phyloP scores from a whole-genome alignment of 2,113 vertebrate species.

The Bos javanicus region DNA sequence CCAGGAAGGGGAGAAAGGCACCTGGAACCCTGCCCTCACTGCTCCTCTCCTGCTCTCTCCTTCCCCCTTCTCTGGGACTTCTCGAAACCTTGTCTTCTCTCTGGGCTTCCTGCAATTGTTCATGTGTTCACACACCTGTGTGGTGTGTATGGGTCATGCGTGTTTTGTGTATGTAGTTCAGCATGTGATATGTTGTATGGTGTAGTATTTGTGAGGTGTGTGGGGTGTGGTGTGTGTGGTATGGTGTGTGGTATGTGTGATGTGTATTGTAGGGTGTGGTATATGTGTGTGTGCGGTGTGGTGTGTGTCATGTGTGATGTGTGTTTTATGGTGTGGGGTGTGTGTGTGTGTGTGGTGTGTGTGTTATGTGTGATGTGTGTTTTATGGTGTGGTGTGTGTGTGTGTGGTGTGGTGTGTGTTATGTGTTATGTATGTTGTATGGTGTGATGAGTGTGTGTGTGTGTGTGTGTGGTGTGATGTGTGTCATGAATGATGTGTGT shows the following conservation, averaged over 20 bases:
- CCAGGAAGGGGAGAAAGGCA: no score
- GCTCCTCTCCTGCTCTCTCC: not conserved
- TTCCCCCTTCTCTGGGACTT: not conserved
- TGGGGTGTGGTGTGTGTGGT: not conserved
- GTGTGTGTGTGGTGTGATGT: not conserved
- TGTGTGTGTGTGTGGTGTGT: not conserved
- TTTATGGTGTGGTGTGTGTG: not conserved
- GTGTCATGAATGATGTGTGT: not conserved
- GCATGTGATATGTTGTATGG: not conserved
- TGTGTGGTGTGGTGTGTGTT: not conserved
- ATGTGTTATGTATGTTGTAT: not conserved
- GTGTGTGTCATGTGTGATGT: not conserved
- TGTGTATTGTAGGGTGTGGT: not conserved
- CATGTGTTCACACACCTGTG: fast-evolving
- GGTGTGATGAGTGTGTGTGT: not conserved
- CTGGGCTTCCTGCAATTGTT: not conserved
- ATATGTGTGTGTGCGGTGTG: not conserved
- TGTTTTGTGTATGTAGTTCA: not conserved
- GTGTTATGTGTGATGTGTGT: not conserved
- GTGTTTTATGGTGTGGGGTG: not conserved
- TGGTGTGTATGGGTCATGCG: not conserved
- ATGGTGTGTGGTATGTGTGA: not conserved
- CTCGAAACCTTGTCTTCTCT: not conserved
- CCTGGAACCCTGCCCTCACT: not conserved
- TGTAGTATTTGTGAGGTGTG: not conserved